Evolutionary conservation across 2,797 vertebrate species (phyloP).

Genomic region (Acropternis orthonyx): DNA sequence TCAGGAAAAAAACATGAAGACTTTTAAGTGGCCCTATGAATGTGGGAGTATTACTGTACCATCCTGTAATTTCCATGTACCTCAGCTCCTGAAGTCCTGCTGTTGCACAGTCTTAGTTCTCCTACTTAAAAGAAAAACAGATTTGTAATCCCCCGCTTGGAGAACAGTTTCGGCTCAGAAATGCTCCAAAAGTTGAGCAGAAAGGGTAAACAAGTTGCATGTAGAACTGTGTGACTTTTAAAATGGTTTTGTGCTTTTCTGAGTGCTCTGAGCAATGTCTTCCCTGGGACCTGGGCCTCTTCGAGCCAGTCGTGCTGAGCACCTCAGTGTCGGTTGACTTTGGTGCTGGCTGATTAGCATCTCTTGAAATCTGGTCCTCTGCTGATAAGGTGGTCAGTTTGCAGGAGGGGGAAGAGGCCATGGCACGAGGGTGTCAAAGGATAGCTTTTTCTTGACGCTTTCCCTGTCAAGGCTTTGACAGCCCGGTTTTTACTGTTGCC

Average conservation of each 20-base stretch:
- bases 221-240: background rate
- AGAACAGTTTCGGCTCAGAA: background rate
- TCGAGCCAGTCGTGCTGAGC: background rate
- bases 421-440: background rate
- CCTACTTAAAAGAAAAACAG: background rate
- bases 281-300: background rate
- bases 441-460: background rate
- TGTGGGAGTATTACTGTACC: background rate
- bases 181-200: background rate
- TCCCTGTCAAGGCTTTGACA: background rate
- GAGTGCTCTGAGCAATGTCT: background rate
- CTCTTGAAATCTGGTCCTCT: background rate
- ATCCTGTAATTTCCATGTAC: background rate
- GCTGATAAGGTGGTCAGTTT: background rate
- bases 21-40: background rate
- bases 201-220: background rate
- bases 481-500: background rate
- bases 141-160: background rate
- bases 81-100: background rate
- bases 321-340: background rate
- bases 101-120: background rate
- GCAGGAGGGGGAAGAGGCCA: background rate
- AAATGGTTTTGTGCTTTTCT: background rate
- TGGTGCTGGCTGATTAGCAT: background rate
- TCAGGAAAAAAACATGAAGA: background rate